Base-by-base conservation (phyloP, 2,888 invertebrate species). In the Scotopteryx bipunctaria region DNA sequence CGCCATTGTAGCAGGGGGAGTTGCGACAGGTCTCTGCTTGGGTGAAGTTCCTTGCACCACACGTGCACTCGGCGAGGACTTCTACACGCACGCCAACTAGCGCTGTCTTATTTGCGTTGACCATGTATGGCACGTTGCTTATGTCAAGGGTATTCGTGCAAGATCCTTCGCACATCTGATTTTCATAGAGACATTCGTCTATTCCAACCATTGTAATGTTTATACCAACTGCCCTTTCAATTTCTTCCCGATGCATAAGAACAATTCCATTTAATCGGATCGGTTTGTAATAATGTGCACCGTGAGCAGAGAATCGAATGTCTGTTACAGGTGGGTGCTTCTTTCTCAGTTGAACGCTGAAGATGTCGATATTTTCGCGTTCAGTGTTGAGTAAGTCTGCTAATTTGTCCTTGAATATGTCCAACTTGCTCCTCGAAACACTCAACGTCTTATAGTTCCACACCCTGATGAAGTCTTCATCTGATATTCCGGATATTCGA, bases 131-230 rank as follows among this genome's bases (percentile, higher is more conserved):
- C 59, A 97, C 90, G 65, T 95, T 94, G 78, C 96, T 97, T 66
- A 97, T 97, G 74, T 97, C 96, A 59, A 99, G 91, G 11, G 94
- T 94, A 83, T 99, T 99, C 14, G 98, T 97, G 83, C 99, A 99
- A 46, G 98, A 98, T 6, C 98, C 98, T 86, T 98, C 98, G 82
- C 98, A 98, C 93, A 96, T 96, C 79, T 96, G 95, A 78, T 97
- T 97, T 91, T 98, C 98, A 79, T 97, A 97, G 56, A 98, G 91
- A 81, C 98, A 98, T 88, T 98, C 98, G 73, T 98, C 99, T 66
- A 99, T 98, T 57, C 98, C 98, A 11, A 99, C 98, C 98, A 98
- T 98, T 8, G 97, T 97, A 53, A 99, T 97, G 76, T 97, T 97
- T 56, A 98, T 96, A 32, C 98, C 98, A n/a, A 98, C 96, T 59